These are phyloP conservation scores for Cryptus viduatorius DNA, from an alignment of 2,888 invertebrate species.

Conservation along the genomic window DNA sequence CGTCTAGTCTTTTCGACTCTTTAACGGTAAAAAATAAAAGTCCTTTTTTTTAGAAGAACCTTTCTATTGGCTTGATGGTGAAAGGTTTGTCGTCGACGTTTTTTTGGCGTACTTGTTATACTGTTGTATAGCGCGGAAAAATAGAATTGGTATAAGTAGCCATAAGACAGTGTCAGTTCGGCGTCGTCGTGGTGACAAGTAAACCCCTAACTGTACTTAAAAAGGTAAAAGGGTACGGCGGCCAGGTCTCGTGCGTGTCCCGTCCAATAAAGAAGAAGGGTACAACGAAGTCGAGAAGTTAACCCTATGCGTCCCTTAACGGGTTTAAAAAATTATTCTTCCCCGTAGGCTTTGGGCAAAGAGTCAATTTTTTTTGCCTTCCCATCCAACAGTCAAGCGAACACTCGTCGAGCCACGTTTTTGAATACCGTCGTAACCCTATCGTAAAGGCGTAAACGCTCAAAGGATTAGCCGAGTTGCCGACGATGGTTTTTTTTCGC, in stretches of 20 bases:
- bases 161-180: no score
- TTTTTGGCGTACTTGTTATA: slow-evolving; percentile 15
- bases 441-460: slow-evolving; percentile 70
- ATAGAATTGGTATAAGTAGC: slow-evolving; percentile 10
- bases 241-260: slow-evolving; percentile 27
- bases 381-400: slow-evolving; percentile 2
- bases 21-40: slow-evolving; percentile 65
- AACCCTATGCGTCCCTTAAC: slow-evolving; percentile 70
- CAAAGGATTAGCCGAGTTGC: slow-evolving; percentile 68
- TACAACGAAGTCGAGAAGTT: slow-evolving; percentile 67
- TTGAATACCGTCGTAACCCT: slow-evolving; percentile 55
- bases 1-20: slow-evolving; percentile 10
- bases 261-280: slow-evolving; percentile 67
- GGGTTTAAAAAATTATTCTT: slow-evolving; percentile 72
- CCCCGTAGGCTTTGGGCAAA: slow-evolving; percentile 11
- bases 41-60: slow-evolving; percentile 21
- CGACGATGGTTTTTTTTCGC: slow-evolving; percentile 45
- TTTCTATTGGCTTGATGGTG: background rate
- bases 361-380: slow-evolving; percentile 65
- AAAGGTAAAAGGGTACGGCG: slow-evolving; percentile 52
- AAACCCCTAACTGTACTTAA: slow-evolving; percentile 62
- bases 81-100: slow-evolving; percentile 10
- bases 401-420: slow-evolving; percentile 17
- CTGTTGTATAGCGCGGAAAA: slow-evolving; percentile 7
- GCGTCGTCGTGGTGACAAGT: slow-evolving; percentile 3